Conservation (phyloP, 2,888 invertebrate species). For the Candidula unifasciata region DNA sequence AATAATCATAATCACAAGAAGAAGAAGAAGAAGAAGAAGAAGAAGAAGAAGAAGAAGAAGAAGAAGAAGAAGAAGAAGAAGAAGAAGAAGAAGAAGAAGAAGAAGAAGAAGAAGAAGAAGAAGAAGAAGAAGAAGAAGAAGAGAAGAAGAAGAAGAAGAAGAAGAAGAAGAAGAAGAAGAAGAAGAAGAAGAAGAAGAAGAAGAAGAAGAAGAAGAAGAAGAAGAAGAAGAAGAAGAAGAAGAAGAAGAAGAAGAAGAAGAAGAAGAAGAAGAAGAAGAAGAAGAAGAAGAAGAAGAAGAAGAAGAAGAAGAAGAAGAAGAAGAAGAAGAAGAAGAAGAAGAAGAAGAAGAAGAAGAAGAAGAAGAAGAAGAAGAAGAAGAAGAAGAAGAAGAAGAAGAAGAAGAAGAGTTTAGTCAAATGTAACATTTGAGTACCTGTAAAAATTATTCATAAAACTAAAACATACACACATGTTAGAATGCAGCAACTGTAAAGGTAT, state of each 20-base stretch:
- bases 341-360: background rate
- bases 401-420: too few relatives aligned
- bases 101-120: conserved; percentile 7
- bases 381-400: too few relatives aligned
- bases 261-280: background rate
- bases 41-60: background rate
- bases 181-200: background rate
- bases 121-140: conserved; percentile 6
- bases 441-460: too few relatives aligned
- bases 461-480: too few relatives aligned
- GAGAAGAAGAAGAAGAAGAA: background rate
- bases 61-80: background rate
- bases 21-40: background rate
- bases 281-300: background rate
- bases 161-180: background rate
- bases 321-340: background rate
- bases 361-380: background rate
- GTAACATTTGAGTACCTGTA: too few relatives aligned
- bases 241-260: background rate
- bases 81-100: conserved; percentile 18
- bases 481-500: too few relatives aligned
- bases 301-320: background rate
- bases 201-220: background rate
- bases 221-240: background rate
- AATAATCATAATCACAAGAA: too few relatives aligned